These are phyloP conservation scores for Tetheella fluctuosa DNA, from an alignment of 2,888 invertebrate species.

Conservation along the genomic window DNA sequence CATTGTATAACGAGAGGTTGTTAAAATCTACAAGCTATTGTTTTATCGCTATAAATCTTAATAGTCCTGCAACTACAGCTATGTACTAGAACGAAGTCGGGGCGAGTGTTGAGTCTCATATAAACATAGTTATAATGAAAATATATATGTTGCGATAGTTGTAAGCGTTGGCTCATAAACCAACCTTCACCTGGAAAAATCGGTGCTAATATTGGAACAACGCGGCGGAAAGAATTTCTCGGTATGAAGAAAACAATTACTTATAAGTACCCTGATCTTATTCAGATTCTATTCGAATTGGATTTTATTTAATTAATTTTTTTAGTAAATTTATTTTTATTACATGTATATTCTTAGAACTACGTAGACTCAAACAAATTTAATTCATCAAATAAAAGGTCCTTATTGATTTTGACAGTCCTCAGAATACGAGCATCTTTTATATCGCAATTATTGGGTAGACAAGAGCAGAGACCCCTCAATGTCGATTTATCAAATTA, in stretches of 20 bases:
- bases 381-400: neutral
- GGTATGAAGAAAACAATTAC: conserved; percentile 9
- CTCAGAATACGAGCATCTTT: neutral
- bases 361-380: neutral
- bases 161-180: conserved; percentile 8
- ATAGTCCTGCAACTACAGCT: neutral
- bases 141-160: neutral
- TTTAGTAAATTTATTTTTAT: neutral
- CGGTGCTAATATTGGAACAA: conserved; percentile 11
- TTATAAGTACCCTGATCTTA: conserved; percentile 5
- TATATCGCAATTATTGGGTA: conserved; percentile 1
- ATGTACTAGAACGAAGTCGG: neutral
- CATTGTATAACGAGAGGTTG: neutral
- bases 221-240: conserved; percentile 7
- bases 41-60: conserved; percentile 3
- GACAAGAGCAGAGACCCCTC: neutral
- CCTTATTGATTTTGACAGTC: neutral
- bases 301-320: neutral
- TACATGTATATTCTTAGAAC: neutral
- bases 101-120: conserved; percentile 4
- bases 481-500: neutral
- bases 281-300: neutral
- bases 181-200: conserved; percentile 6
- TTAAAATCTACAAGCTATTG: conserved; percentile 2
- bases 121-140: conserved; percentile 2